Evolutionary conservation across 1,140 invertebrate species (phyloP), one percentile per base, ranked within the genome.

Genomic region (Zaprionus vittiger): DNA sequence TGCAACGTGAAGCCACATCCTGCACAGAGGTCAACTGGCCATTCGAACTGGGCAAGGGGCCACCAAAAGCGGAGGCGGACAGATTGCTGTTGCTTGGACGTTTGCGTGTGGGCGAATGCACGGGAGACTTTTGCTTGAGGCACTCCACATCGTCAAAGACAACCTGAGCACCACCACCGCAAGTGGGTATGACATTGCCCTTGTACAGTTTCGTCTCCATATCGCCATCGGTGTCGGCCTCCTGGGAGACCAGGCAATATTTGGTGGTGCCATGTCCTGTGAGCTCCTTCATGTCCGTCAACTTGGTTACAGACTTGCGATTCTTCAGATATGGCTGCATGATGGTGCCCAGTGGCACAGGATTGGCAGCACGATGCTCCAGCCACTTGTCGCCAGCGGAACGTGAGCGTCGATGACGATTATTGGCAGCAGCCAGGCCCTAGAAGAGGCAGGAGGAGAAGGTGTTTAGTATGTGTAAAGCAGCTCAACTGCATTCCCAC

Each of bases 81-180:
- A 79, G 38, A 24, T 69, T 89, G 62, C 91, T 80, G 44, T 85
- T 83, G 62, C 90, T 93, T 26, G 90, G 87, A 14, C 92, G 80
- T 65, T 93, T 93, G 1, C 92, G 82, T 1, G 89, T 83, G 2
- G 92, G 92, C 17, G 92, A 92, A 60, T 81, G 78, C 6, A 92
- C 95, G 4, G 98, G 98, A 0, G 97, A 98, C 77, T 95, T 94
- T 92, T 99, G 98, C 81, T 96, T 96, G 5, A 99, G 93, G 76
- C 96, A 96, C 93, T 99, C 99, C 2, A 99, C 96, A 93, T 99
- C 99, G 80, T 97, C 97, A 83, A 99, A 99, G 26, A 99, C 96
- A 0, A 99, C 98, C 91, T 99, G 97, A 2, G 97, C 97, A 1
- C 99, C 99, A 9, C 99, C 98, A 15, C 96, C 97, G 70, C 96